Conservation (phyloP, 2,797 vertebrate species). For the Scleropages formosus region DNA sequence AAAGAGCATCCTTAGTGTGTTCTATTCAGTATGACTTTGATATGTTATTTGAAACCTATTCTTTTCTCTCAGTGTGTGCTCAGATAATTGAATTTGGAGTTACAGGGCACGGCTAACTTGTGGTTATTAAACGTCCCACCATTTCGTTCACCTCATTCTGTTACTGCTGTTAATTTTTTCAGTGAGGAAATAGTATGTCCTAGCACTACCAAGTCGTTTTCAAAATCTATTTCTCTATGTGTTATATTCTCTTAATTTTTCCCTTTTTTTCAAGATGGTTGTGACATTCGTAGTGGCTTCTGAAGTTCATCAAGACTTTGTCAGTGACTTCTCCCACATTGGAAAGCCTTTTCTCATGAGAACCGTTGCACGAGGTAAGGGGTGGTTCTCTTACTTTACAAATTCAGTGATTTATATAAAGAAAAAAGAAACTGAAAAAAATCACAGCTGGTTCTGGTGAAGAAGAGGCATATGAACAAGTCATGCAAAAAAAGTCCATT, state of each 20-base stretch:
- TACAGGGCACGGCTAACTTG: neutral
- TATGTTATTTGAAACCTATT: neutral
- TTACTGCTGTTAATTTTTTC: slow-evolving; percentile 30
- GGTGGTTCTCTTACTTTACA: slow-evolving; percentile 5
- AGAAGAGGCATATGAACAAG: neutral
- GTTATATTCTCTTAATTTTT: slow-evolving; percentile 13
- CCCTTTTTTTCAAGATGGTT: slow-evolving; percentile 59
- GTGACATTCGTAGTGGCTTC: slow-evolving; percentile 73
- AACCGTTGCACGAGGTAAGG: slow-evolving; percentile 67
- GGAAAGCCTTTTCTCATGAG: slow-evolving; percentile 71
- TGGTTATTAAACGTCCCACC: neutral
- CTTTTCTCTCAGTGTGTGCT: neutral
- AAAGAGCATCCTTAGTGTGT: no score
- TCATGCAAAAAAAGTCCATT: neutral
- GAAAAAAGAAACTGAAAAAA: neutral
- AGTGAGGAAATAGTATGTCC: no score
- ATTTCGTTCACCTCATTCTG: slow-evolving; percentile 12
- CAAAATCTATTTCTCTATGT: neutral
- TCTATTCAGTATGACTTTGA: no score
- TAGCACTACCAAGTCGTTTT: no score
- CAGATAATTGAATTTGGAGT: neutral
- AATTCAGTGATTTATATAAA: neutral
- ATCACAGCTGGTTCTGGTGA: neutral
- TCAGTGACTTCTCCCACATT: slow-evolving; percentile 67
- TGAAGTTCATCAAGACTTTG: slow-evolving; percentile 68